phyloP scores from a whole-genome alignment of 1,140 invertebrate species.

The Drosophila lacertosa region DNA sequence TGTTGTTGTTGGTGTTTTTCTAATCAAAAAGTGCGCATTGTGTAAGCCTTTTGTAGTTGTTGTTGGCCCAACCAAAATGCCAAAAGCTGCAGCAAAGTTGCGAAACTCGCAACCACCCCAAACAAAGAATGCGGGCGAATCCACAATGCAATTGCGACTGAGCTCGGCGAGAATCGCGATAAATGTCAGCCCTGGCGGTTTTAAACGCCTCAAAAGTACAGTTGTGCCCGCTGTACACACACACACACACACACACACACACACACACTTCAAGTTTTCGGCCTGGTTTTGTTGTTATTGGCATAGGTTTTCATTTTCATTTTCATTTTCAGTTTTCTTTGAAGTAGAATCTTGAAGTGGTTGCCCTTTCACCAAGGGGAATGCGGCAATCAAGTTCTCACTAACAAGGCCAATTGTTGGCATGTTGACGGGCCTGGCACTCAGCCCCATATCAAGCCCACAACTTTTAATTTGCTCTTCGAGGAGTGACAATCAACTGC shows the following conservation, averaged over 20 bases:
- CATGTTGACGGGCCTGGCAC: conserved; percentile 38
- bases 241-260: no score
- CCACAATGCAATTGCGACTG: conserved; percentile 36
- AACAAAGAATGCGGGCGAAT: conserved; percentile 36
- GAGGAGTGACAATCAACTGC: conserved; percentile 29
- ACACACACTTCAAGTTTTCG: not conserved
- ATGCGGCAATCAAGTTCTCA: conserved; percentile 34
- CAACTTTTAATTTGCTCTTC: conserved; percentile 10
- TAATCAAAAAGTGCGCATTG: conserved; percentile 73
- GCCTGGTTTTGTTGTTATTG: conserved; percentile 15
- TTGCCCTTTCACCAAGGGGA: not conserved
- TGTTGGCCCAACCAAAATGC: conserved; percentile 18
- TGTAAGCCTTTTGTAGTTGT: conserved; percentile 41
- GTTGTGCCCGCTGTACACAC: no score
- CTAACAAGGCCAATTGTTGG: conserved; percentile 55
- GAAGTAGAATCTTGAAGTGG: conserved; percentile 12
- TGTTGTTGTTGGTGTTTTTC: no score
- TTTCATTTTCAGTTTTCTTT: no score
- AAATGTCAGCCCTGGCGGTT: conserved; percentile 55
- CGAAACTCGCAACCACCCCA: conserved; percentile 56
- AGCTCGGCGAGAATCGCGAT: conserved; percentile 45
- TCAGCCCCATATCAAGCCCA: conserved; percentile 17
- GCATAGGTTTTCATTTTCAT: conserved; percentile 15
- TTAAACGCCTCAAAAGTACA: conserved; percentile 60
- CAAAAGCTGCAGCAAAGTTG: conserved; percentile 57